A percentile compares a stretch with the other conserved stretches of the same genome.
phyloP scores from a whole-genome alignment of 2,888 invertebrate species.

The Alitta virens region DNA sequence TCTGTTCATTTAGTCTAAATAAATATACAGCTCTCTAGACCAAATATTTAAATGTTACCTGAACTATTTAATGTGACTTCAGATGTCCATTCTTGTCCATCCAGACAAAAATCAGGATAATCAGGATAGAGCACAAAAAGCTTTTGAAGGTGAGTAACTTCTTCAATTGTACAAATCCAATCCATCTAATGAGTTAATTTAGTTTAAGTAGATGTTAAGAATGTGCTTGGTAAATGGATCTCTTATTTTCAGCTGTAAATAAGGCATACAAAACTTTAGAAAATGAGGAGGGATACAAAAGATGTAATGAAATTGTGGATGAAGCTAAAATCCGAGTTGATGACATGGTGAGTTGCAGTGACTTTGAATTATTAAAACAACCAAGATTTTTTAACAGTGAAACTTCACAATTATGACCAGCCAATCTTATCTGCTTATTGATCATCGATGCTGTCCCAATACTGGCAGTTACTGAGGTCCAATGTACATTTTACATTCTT shows the following conservation, averaged over 20 bases:
- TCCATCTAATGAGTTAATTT: no score
- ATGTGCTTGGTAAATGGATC: no score
- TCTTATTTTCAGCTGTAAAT: constrained; percentile 69
- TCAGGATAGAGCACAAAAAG: constrained; percentile 81
- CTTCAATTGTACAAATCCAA: not conserved
- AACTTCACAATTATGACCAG: no score
- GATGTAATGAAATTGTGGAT: constrained; percentile 93
- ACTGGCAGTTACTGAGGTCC: no score
- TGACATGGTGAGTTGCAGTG: constrained; percentile 61
- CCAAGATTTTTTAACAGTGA: no score
- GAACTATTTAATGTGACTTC: not conserved
- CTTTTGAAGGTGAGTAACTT: constrained; percentile 60
- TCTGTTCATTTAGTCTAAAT: no score
- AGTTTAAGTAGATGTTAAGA: no score
- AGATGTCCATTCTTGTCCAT: constrained; percentile 95
- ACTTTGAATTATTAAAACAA: no score
- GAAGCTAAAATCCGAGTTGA: constrained; percentile 94
- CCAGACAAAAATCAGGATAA: constrained; percentile 99
- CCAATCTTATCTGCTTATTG: no score
- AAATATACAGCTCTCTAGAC: no score
- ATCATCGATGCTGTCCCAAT: no score
- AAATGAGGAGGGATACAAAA: constrained; percentile 87
- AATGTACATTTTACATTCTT: not conserved
- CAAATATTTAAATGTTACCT: constrained; percentile 4
- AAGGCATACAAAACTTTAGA: constrained; percentile 94